Conservation (phyloP, 2,113 vertebrate species). For the Amblyopsis rosae region DNA sequence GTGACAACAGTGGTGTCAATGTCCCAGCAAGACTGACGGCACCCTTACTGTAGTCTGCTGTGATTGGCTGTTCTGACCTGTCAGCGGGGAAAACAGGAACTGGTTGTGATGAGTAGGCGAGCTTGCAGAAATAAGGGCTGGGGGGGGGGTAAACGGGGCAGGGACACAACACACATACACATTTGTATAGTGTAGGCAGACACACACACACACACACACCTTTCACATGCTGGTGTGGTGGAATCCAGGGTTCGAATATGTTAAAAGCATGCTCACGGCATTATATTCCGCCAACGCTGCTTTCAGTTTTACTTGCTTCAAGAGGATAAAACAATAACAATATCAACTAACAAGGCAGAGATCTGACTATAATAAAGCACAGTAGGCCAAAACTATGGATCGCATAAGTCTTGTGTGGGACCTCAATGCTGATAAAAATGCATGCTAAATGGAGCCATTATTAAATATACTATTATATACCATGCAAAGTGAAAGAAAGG, state of each 20-base stretch:
- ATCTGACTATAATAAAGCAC: constrained; percentile 31
- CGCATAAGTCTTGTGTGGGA: constrained; percentile 2
- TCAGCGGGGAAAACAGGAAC: constrained; percentile 82
- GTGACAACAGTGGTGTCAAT: constrained; percentile 65
- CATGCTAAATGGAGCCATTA: constrained; percentile 35
- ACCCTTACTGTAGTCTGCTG: constrained; percentile 58
- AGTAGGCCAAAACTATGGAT: constrained; percentile 12
- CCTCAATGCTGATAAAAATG: not conserved
- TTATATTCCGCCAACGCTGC: constrained; percentile 69
- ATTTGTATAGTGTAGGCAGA: constrained; percentile 31
- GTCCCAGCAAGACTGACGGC: constrained; percentile 59
- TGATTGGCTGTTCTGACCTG: constrained; percentile 70
- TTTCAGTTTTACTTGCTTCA: constrained; percentile 72
- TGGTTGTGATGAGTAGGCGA: constrained; percentile 73
- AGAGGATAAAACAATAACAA: constrained; percentile 42
- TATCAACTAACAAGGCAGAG: constrained; percentile 37
- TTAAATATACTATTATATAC: constrained; percentile 22
- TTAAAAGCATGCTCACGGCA: constrained; percentile 68
- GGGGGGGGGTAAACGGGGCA: constrained; percentile 51
- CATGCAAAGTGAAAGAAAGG: constrained; percentile 35
- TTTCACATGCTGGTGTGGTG: constrained; percentile 47
- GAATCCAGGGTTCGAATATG: constrained; percentile 48
- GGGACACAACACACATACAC: constrained; percentile 4
- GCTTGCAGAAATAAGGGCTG: constrained; percentile 69
- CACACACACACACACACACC: constrained; percentile 21